These are phyloP conservation scores for Perizoma flavofasciatum DNA, from an alignment of 2,888 invertebrate genomes.

Conservation along the genomic window DNA sequence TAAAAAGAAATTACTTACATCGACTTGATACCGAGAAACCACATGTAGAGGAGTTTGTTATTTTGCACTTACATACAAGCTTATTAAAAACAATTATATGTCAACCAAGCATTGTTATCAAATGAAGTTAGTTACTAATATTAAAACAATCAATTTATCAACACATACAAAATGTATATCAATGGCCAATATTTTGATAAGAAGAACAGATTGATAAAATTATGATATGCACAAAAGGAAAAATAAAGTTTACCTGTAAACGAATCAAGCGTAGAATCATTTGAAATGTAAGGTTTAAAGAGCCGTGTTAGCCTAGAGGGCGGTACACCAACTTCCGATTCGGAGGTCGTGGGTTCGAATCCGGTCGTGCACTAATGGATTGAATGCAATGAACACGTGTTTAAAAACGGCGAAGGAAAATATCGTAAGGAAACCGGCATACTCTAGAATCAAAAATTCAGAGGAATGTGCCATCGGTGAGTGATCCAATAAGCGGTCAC, in stretches of 20 bases:
- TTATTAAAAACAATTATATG: constrained; percentile 41
- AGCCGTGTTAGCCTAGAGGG: too few relatives aligned
- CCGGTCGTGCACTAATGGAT: too few relatives aligned
- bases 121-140: constrained; percentile 48
- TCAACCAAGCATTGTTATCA: constrained; percentile 47
- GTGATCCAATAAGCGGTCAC: too few relatives aligned
- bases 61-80: constrained; percentile 23
- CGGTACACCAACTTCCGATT: too few relatives aligned
- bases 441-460: too few relatives aligned
- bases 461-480: too few relatives aligned
- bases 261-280: too few relatives aligned
- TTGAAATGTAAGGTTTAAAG: too few relatives aligned
- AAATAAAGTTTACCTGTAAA: neutral
- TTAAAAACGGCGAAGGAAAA: too few relatives aligned
- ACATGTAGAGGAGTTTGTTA: constrained; percentile 44
- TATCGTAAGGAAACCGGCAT: too few relatives aligned
- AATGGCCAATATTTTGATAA: constrained; percentile 51
- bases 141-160: constrained; percentile 48
- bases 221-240: constrained; percentile 5
- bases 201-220: constrained; percentile 43
- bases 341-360: too few relatives aligned
- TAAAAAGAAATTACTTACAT: constrained; percentile 45
- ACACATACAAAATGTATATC: constrained; percentile 41
- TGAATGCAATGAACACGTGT: too few relatives aligned
- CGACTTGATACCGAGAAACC: constrained; percentile 44